Base-by-base conservation (phyloP, 1,140 invertebrate species). In the Popillia japonica region DNA sequence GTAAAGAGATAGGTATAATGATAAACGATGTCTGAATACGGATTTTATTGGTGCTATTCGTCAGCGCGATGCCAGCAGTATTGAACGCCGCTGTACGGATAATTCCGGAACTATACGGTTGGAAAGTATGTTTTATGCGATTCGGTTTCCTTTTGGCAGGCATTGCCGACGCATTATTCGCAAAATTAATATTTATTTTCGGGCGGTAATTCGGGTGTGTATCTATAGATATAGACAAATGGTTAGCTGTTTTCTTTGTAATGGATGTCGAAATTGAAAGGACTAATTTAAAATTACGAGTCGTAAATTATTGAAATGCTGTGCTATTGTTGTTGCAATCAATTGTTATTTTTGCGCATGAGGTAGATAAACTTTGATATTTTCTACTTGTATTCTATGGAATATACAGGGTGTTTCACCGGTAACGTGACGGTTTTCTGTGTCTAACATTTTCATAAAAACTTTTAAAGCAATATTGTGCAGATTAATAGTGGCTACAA, bases 141-240 rank as follows among this genome's bases (percentile, higher is more conserved):
- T n/a, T 55, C 48, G 48, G 48, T 55, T 55, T 55, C 48, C 48
- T 55, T 17, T 55, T 14, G 48, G 14, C 27, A 34, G 48, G 48
- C 14, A 14, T 14, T 55, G 11, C 6, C 48, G 14, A 55, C 48
- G 48, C 48, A 55, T 55, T 55, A 55, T 17, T 55, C 48, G 14
- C 48, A n/a, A 55, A 55, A 55, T 55, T 55, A 55, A 55, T 55
- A 55, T 55, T 55, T 55, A 55, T 55, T 55, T 55, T 55, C 17
- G 48, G 48, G 48, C 48, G 48, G 48, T 55, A 55, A 55, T 55
- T 55, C 17, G 48, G 48, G n/a, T 6, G 14, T 55, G 48, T 55
- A 55, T 14, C 14, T 17, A 3, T 55, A 17, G 48, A n/a, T 55
- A n/a, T n/a, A 55, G 48, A 14, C 1, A 34, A 44, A 17, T 17